Conservation (phyloP, 2,888 invertebrate genomes). For the Chesias legatella region DNA sequence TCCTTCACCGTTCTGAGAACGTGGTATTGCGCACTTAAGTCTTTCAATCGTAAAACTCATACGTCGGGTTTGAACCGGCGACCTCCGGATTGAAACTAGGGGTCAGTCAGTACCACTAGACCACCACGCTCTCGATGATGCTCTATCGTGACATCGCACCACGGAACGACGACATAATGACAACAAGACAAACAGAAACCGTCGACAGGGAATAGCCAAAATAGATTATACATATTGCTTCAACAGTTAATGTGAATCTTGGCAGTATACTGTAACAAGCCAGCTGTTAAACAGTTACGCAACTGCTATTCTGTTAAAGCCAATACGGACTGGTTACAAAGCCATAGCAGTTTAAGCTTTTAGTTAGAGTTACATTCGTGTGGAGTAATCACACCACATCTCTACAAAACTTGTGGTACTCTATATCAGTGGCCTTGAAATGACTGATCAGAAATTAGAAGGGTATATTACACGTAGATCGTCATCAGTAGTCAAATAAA, state of each 20-base stretch:
- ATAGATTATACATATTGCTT: conserved; percentile 33
- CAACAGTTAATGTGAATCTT: conserved; percentile 8
- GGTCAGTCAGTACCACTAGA: no score
- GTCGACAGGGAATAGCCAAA: conserved; percentile 47
- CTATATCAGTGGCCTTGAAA: conserved; percentile 42
- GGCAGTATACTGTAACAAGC: conserved; percentile 12
- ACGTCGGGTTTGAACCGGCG: no score
- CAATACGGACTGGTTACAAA: conserved; percentile 5
- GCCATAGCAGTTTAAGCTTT: no score
- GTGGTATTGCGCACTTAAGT: no score
- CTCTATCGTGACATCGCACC: conserved; percentile 47
- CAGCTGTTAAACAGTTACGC: conserved; percentile 11
- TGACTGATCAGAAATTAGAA: conserved; percentile 37
- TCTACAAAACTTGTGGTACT: no score
- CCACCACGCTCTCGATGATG: conserved; percentile 60
- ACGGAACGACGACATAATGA: no score
- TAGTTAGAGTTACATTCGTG: no score
- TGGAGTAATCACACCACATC: no score
- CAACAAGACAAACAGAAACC: conserved; percentile 38
- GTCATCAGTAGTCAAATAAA: conserved; percentile 27
- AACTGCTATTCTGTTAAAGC: conserved; percentile 6
- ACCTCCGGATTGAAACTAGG: no score
- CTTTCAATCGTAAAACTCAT: no score
- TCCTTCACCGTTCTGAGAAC: no score
- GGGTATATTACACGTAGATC: not conserved